Evolutionary conservation across 2,113 vertebrate genomes (phyloP).

Genomic region (Motacilla tschutschensis): DNA sequence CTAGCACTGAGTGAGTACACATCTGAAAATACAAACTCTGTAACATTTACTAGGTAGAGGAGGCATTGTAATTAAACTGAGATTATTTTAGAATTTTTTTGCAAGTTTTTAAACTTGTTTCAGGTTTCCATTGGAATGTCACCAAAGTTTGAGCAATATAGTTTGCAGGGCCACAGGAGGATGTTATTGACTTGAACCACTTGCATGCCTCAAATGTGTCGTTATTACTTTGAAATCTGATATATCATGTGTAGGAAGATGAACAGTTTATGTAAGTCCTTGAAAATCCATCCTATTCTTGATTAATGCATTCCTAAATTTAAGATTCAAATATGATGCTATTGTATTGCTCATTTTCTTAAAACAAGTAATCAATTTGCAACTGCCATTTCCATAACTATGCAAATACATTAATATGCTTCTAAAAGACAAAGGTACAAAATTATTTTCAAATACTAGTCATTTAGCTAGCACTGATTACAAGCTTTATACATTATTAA

Average conservation of each 20-base stretch:
- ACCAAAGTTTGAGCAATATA: neutral
- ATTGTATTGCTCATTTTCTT: neutral
- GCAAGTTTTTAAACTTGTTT: neutral
- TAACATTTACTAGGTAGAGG: neutral
- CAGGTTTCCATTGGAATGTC: neutral
- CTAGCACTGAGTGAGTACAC: neutral
- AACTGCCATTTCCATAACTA: neutral
- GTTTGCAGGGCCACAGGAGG: neutral
- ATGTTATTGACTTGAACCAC: neutral
- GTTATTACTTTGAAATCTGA: neutral
- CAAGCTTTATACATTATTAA: neutral
- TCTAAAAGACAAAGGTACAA: neutral
- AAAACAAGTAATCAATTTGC: neutral
- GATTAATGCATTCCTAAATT: neutral
- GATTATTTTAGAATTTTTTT: neutral
- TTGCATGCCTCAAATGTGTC: neutral
- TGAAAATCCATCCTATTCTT: neutral
- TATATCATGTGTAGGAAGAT: neutral
- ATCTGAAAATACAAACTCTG: neutral
- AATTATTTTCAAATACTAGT: neutral
- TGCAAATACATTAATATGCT: neutral
- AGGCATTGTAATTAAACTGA: neutral
- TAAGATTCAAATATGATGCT: neutral
- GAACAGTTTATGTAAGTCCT: neutral
- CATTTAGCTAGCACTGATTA: neutral